Base-by-base conservation (phyloP, 2,797 vertebrate species). In the Schizopygopsis malacanthus region DNA sequence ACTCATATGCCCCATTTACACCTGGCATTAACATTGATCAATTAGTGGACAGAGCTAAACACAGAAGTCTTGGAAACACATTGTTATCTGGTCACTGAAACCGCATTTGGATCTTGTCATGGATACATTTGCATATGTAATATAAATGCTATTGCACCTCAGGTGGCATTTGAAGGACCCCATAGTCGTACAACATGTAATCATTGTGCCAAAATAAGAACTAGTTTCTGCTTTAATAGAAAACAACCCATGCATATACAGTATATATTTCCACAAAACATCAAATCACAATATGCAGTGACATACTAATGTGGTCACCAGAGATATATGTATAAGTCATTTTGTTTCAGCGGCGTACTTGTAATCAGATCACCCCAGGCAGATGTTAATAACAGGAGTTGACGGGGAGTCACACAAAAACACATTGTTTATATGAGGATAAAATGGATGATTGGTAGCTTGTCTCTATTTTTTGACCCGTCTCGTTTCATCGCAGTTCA, bases 131-230 rank as follows among this genome's bases (percentile, higher is more conserved):
- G 37, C 37, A 78, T 78, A 15, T 59, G 37, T 78, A 25, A 78
- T 78, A 61, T 77, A 78, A 78, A 59, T 79, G 76, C 22, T 79
- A 79, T 43, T 79, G 54, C n/a, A 4, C 22, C 76, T 25, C 37
- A 43, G 59, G 28, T n/a, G 4, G 9, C 9, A 47, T 33, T 67
- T 79, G 5, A 65, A 63, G 15, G 59, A 65, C 41, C 59, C 2
- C 41, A 1, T 33, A 65, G 56, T 33, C n/a, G 22, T 7, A 20
- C 5, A 79, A 79, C 59, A 79, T 65, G 41, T 65, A 47, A 47
- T 79, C 41, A 79, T 47, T 47, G 25, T 33, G 75, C 20, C 33
- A n/a, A 50, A 47, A 72, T 11, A 22, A 71, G 9, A 47, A 7
- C 13, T 28, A 25, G 52, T 22, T 56, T 56, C 75, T 56, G 52